These are phyloP conservation scores for Trachelus tabidus DNA, from an alignment of 2,888 invertebrate species.

Conservation along the genomic window DNA sequence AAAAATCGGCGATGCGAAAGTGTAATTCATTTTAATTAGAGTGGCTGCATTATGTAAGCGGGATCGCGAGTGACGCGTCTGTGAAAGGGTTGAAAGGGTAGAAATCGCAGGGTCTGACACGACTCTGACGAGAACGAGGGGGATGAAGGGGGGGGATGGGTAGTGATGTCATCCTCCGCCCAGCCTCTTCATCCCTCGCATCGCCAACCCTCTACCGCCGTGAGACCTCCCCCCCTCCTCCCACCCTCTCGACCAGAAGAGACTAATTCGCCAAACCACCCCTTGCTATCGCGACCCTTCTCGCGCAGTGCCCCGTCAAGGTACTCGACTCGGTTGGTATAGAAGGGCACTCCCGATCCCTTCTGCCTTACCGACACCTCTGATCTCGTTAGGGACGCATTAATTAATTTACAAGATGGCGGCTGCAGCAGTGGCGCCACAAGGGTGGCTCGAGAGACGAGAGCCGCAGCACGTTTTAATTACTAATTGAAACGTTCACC, in stretches of 20 bases:
- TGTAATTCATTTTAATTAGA: slow-evolving; percentile 66
- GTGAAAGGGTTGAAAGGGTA: slow-evolving; percentile 58
- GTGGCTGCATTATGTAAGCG: slow-evolving; percentile 63
- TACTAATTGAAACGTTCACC: slow-evolving; percentile 52
- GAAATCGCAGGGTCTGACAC: slow-evolving; percentile 42
- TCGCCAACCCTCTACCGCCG: slow-evolving; percentile 27
- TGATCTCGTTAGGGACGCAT: slow-evolving; percentile 62
- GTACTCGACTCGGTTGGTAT: slow-evolving; percentile 35
- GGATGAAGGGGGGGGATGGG: no score
- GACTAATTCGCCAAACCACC: slow-evolving; percentile 51
- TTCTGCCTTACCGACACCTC: slow-evolving; percentile 60
- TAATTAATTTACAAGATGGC: slow-evolving; percentile 63
- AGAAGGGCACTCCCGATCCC: slow-evolving; percentile 46
- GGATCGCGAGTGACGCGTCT: slow-evolving; percentile 45
- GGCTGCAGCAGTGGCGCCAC: slow-evolving; percentile 29
- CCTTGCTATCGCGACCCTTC: slow-evolving; percentile 23
- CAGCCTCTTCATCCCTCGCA: slow-evolving; percentile 25
- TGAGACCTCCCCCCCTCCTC: slow-evolving; percentile 24
- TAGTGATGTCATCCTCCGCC: slow-evolving; percentile 2
- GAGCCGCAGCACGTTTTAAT: slow-evolving; percentile 52
- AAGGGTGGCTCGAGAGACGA: slow-evolving; percentile 13
- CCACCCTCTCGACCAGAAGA: slow-evolving; percentile 35
- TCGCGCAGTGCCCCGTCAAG: slow-evolving; percentile 10
- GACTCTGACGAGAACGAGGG: slow-evolving; percentile 19
- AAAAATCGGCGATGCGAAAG: slow-evolving; percentile 36